Evolutionary conservation across 92 coral and sea anemone genomes (phyloP), one percentile per base, ranked within the genome.

Genomic region (Paramuricea clavata): DNA sequence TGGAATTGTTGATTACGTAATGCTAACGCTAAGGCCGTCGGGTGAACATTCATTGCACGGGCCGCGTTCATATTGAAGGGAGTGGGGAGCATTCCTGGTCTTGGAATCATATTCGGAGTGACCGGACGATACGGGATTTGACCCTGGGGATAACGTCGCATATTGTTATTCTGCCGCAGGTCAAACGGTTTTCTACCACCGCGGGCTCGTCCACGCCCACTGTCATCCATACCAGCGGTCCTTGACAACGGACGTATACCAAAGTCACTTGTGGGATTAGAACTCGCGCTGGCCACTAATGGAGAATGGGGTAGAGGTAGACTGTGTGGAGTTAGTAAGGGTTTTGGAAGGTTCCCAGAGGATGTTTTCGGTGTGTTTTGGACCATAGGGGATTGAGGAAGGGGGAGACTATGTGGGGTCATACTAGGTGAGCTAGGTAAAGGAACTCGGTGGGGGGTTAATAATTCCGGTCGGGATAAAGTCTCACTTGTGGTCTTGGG

Each of bases 231-330:
- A 30, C 81, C 61, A 50, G 83, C 28, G 42, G 32, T 67, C 19
- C 39, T 79, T 16, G 56, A 0, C 22, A 79, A 41, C 6, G 84
- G 72, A 52, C 84, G 84, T 22, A 79, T 79, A 0, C 84, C 84
- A 47, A 79, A 61, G 35, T 79, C 34, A 60, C 84, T 61, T 21
- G 57, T 21, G 9, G 56, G 71, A 59, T 57, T 61, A 12, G 52
- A n/a, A 28, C 33, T 35, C 10, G 84, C 39, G 30, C 50, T 59
- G 0, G 73, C 30, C 12, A 79, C 73, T 7, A 79, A 30, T 8
- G 84, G 84, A 35, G 84, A 79, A 1, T 79, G 84, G 57, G 84
- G 84, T 1, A 79, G 84, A 59, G 84, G 84, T 5, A 79, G 35
- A 23, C 73, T 79, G 34, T 41, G 84, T 59, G 84, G 84, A 31